A percentile compares a stretch with the other conserved stretches of the same genome.
phyloP scores from a whole-genome alignment of 2,888 invertebrate species.

The Pyrrhosoma nymphula region DNA sequence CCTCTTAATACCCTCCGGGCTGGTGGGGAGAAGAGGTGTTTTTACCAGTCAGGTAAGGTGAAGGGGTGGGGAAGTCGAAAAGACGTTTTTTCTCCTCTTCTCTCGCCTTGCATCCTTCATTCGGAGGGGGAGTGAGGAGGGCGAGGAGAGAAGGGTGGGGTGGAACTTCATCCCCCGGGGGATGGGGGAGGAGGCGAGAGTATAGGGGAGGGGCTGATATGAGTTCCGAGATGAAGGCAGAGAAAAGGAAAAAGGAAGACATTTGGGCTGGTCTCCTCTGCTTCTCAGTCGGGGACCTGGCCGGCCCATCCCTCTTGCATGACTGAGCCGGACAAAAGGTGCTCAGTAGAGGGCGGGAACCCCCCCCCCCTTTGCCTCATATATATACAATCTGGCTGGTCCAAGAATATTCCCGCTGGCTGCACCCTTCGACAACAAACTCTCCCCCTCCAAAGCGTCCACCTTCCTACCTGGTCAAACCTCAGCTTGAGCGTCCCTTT shows the following conservation, averaged over 20 bases:
- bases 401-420: background rate
- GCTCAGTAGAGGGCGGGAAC: background rate
- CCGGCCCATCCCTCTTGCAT: constrained; percentile 60
- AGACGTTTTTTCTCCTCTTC: constrained; percentile 12
- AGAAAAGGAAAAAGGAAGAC: background rate
- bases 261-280: constrained; percentile 16
- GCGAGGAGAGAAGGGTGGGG: background rate
- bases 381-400: background rate
- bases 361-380: background rate
- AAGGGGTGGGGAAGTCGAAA: background rate
- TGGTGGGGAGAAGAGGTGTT: background rate
- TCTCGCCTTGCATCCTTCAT: background rate
- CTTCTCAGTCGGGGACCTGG: background rate
- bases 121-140: background rate
- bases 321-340: constrained; percentile 35
- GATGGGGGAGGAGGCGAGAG: background rate
- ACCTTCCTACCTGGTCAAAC: background rate
- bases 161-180: background rate
- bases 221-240: background rate
- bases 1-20: background rate
- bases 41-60: constrained; percentile 46
- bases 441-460: background rate
- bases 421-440: constrained; percentile 29
- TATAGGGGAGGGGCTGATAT: background rate
- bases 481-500: background rate